A percentile compares a stretch with the other conserved stretches of the same genome.
Evolutionary conservation across 2,888 invertebrate species (phyloP).

Genomic region (Odontothrips loti): DNA sequence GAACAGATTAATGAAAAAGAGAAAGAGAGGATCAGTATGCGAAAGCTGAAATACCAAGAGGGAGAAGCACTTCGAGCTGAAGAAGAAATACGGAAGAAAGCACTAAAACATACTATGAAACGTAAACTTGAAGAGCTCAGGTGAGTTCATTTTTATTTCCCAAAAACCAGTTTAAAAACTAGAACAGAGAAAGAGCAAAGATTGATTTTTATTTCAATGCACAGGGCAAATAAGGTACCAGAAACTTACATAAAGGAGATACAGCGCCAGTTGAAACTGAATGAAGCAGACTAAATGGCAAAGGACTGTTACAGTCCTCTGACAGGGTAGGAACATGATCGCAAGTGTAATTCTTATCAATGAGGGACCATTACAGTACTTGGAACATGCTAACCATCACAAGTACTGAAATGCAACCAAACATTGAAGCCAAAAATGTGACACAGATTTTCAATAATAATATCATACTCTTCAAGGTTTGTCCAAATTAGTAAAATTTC

Average conservation of each 20-base stretch:
- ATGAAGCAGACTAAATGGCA: constrained; percentile 29
- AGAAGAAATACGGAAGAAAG: constrained; percentile 54
- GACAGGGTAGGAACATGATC: neutral
- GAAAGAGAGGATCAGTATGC: constrained; percentile 56
- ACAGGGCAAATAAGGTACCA: constrained; percentile 41
- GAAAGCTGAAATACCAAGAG: constrained; percentile 62
- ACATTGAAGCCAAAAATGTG: neutral
- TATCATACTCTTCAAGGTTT: neutral
- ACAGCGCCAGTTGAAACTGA: constrained; percentile 39
- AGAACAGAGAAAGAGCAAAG: neutral
- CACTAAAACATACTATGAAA: constrained; percentile 51
- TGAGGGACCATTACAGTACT: neutral
- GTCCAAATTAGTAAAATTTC: neutral
- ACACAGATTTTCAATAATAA: neutral
- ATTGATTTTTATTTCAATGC: constrained; percentile 11
- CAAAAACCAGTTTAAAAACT: neutral
- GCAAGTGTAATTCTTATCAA: too few species aligned
- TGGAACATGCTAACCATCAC: neutral
- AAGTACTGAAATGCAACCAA: neutral
- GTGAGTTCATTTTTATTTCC: constrained; percentile 34
- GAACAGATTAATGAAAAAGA: constrained; percentile 65
- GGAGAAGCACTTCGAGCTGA: constrained; percentile 61
- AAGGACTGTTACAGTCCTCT: neutral
- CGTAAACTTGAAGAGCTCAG: constrained; percentile 59
- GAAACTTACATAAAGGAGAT: constrained; percentile 42